phyloP scores from a whole-genome alignment of 2,797 vertebrate species.

The Ceryle rudis region DNA sequence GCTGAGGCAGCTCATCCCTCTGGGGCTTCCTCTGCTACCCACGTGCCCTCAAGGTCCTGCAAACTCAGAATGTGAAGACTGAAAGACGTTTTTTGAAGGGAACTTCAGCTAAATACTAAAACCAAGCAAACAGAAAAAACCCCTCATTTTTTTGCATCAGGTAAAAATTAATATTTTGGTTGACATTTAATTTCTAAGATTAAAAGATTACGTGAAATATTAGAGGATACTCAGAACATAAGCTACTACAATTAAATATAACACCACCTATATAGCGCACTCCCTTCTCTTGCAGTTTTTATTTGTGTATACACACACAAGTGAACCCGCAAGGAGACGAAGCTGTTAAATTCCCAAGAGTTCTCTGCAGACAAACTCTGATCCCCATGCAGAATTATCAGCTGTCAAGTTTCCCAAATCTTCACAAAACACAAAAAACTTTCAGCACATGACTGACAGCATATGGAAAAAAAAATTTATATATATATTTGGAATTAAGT shows the following conservation, averaged over 20 bases:
- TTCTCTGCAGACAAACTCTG: not conserved
- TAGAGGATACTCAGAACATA: not conserved
- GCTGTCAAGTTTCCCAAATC: not conserved
- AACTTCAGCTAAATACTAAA: not conserved
- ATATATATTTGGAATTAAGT: slow-evolving; percentile 21
- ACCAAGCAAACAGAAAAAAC: not conserved
- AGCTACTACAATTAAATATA: not conserved
- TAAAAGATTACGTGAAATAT: not conserved
- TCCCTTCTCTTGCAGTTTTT: not conserved
- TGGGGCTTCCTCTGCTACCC: not conserved
- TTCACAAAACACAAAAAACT: not conserved
- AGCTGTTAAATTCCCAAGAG: not conserved
- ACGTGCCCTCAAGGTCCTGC: not conserved
- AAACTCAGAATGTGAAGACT: not conserved
- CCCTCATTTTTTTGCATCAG: not conserved
- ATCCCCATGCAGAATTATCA: not conserved
- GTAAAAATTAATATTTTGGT: not conserved
- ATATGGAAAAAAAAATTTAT: not conserved
- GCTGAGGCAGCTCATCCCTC: not conserved
- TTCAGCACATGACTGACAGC: not conserved
- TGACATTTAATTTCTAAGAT: not conserved
- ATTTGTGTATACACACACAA: not conserved
- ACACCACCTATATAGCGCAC: not conserved
- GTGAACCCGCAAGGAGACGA: not conserved
- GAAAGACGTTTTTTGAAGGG: not conserved